Evolutionary conservation across 2,888 invertebrate species (phyloP), one percentile per base, ranked within the genome.

Genomic region (Muscina levida): DNA sequence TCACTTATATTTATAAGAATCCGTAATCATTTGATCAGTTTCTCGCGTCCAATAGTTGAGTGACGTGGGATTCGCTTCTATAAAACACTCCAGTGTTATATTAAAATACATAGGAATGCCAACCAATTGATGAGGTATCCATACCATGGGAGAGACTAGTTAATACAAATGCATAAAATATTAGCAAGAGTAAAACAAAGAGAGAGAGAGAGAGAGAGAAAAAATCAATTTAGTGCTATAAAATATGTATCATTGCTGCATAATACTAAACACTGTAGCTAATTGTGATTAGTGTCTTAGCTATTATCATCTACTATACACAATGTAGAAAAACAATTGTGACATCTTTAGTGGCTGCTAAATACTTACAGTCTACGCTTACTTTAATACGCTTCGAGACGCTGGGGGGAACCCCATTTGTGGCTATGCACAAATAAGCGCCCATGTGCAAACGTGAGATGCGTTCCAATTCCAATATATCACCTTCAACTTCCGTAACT

Each of bases 361-460:
- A n/a, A 80, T 91, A 95, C 97, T 97, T 92, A 97, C 97, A 97
- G 91, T 97, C 97, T 48, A 97, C 97, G 92, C 96, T 96, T 87
- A 97, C 96, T 94, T 96, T 96, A 87, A 97, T 97, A 87, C 96
- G 93, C 91, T 97, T 97, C 88, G 96, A 97, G 79, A 97, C 97
- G 42, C 96, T 94, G 5, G 97, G 97, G 0, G 97, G 97, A 15
- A 97, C 95, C 13, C 96, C 95, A 88, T 97, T 97, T 87, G 94
- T 95, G 56, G 91, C 91, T 85, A 97, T 97, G 91, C 97, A 98
- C 83, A 97, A 93, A 91, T 97, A 97, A 59, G 95, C 96, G 37
- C 97, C 97, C 97, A 97, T 97, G 89, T 96, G 96, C 83, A 97
- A 92, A 83, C 97, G 93, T 68, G 96, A 96, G 87, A 97, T 97